Evolutionary conservation across 2,888 invertebrate species (phyloP).

Genomic region (Metacarcinus magister): DNA sequence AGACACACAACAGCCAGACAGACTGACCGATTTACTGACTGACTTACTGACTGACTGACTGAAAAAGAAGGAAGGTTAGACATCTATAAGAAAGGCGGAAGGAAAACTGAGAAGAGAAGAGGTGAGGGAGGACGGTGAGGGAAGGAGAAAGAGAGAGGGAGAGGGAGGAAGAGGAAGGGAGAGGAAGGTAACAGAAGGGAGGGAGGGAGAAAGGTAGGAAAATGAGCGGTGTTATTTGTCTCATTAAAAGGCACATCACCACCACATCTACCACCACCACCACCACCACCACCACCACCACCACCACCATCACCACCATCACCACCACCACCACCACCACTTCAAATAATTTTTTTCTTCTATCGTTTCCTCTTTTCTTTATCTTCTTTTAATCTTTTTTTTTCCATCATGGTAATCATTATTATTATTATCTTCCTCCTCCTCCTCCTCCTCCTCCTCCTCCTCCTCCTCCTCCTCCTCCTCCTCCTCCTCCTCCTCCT

Average conservation of each 20-base stretch:
- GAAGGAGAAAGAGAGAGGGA: no score
- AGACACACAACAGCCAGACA: no score
- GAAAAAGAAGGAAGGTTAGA: no score
- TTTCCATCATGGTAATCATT: no score
- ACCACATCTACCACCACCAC: background rate
- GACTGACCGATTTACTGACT: no score
- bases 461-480: background rate
- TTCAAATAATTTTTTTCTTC: background rate
- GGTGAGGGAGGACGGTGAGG: background rate
- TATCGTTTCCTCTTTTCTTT: no score
- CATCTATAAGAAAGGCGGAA: no score
- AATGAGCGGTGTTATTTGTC: background rate
- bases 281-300: conserved; percentile 20
- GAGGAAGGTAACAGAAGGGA: background rate
- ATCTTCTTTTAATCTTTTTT: no score
- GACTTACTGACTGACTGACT: no score
- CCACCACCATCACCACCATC: background rate
- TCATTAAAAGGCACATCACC: background rate
- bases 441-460: background rate
- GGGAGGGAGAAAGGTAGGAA: background rate
- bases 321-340: background rate
- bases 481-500: background rate
- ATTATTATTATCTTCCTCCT: background rate
- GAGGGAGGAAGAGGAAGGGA: background rate
- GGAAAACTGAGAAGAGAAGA: background rate